A percentile compares a stretch with the other conserved stretches of the same genome.
phyloP scores from a whole-genome alignment of 1,140 invertebrate genomes.

The Drosophila dunni region DNA sequence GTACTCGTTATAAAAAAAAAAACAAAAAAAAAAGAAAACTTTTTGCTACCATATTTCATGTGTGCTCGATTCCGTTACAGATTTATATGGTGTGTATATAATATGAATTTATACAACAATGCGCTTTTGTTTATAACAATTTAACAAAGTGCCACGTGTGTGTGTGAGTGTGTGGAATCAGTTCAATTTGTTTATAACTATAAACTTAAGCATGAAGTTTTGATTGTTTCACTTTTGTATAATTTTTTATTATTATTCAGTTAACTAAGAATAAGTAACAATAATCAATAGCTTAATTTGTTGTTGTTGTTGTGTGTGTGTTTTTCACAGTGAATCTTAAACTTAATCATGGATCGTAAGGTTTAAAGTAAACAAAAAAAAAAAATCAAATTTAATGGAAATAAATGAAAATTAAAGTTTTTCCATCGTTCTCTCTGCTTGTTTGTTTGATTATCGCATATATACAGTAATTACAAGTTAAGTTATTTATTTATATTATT shows the following conservation, averaged over 20 bases:
- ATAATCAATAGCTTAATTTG: slow-evolving; percentile 30
- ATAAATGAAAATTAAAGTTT: slow-evolving; percentile 19
- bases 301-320: slow-evolving; percentile 4
- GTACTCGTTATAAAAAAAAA: slow-evolving; percentile 30
- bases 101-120: slow-evolving; percentile 24
- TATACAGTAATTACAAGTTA: slow-evolving; percentile 33
- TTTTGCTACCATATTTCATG: slow-evolving; percentile 2
- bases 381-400: slow-evolving; percentile 1
- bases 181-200: slow-evolving; percentile 1
- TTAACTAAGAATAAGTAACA: slow-evolving; percentile 41
- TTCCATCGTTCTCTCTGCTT: neutral
- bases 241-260: slow-evolving; percentile 6
- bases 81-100: slow-evolving; percentile 7
- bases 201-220: slow-evolving; percentile 16
- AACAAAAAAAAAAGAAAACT: neutral
- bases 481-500: slow-evolving; percentile 21
- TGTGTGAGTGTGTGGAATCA: slow-evolving; percentile 7
- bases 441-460: slow-evolving; percentile 31
- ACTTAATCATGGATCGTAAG: slow-evolving; percentile 6
- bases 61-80: slow-evolving; percentile 26
- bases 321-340: slow-evolving; percentile 34
- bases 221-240: slow-evolving; percentile 1
- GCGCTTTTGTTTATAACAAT: slow-evolving; percentile 21
- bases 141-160: slow-evolving; percentile 10
- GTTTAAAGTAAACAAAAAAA: slow-evolving; percentile 7